Percentiles rank a stretch among this genome's conserved stretches.
Conservation (phyloP, 2,113 vertebrate species). For the Macrotus californicus region DNA sequence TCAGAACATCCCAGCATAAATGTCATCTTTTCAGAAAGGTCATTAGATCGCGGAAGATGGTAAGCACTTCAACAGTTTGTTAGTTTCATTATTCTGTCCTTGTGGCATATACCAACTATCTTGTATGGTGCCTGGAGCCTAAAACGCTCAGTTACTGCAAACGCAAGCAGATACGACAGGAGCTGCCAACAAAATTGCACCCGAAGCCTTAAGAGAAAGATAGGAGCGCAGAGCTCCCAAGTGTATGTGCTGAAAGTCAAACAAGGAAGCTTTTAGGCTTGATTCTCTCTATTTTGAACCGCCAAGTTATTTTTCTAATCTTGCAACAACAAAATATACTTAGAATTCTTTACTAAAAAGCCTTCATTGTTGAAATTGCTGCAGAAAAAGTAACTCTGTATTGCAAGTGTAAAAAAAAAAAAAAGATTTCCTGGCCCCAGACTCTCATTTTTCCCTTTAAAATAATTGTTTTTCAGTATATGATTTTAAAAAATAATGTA, state of each 20-base stretch:
- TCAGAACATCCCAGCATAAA: background rate
- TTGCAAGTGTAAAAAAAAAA: slow-evolving; percentile 18
- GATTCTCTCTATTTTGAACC: slow-evolving; percentile 8
- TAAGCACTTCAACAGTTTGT: background rate
- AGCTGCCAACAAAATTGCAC: background rate
- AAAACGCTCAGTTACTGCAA: background rate
- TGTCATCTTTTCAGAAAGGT: slow-evolving; percentile 23
- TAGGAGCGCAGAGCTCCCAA: background rate
- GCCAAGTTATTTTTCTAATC: slow-evolving; percentile 3
- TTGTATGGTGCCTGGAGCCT: background rate
- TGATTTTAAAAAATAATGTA: background rate
- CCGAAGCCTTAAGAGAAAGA: background rate
- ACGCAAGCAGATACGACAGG: background rate
- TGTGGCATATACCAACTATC: background rate
- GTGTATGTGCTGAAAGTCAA: background rate
- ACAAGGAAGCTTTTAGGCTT: background rate
- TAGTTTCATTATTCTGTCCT: background rate
- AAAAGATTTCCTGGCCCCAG: background rate
- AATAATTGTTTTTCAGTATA: background rate
- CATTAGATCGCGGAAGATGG: background rate
- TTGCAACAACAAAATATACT: background rate
- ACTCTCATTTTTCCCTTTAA: background rate
- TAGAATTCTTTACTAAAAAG: slow-evolving; percentile 4
- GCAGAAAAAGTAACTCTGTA: background rate
- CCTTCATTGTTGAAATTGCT: background rate